Base-by-base conservation (phyloP, 2,797 vertebrate species). In the Sebastes steindachneri region DNA sequence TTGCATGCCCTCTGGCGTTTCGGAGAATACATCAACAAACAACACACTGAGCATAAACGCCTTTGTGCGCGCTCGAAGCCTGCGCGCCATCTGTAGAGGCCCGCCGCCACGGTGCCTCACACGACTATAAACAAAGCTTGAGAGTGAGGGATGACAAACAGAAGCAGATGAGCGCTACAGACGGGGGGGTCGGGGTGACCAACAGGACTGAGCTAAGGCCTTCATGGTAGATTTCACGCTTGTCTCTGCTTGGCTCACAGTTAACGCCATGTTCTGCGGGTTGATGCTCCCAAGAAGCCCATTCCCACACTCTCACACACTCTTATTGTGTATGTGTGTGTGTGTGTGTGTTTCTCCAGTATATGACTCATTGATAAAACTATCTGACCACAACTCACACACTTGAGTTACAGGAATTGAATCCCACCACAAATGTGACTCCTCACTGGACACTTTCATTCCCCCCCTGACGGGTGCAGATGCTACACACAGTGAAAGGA, bases 181-280 rank as follows among this genome's bases (percentile, higher is more conserved):
- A 68, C 1, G 41, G 15, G 41, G 41, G 41, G 41, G 41, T 45
- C 3, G 26, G 64, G 57, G 55, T 45, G 58, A 64, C 45, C 53
- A 54, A 54, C 48, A 7, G 26, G 59, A 59, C 21, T 48, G 41
- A 69, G 48, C 12, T 21, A 45, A 35, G 55, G 54, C 67, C 68
- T 82, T 71, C 51, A 67, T 4, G 37, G 60, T 37, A 29, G 62
- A 87, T 87, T 88, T 88, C 76, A 83, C 3, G 35, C 66, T 75
- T 67, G 63, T 74, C 70, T 73, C 15, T 37, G 31, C 23, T 76
- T 35, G 26, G 55, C 48, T 58, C 19, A 11, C 21, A 33, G 63
- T 77, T 79, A 74, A 83, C 55, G 45, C 37, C 17, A 8, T 55
- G 55, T 83, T 77, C 54, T 63, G 58, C 37, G 4, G 48, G 14